Percentiles rank a stretch among this genome's conserved stretches.
Evolutionary conservation across 2,888 invertebrate species (phyloP).

Genomic region (Andrena minutula): DNA sequence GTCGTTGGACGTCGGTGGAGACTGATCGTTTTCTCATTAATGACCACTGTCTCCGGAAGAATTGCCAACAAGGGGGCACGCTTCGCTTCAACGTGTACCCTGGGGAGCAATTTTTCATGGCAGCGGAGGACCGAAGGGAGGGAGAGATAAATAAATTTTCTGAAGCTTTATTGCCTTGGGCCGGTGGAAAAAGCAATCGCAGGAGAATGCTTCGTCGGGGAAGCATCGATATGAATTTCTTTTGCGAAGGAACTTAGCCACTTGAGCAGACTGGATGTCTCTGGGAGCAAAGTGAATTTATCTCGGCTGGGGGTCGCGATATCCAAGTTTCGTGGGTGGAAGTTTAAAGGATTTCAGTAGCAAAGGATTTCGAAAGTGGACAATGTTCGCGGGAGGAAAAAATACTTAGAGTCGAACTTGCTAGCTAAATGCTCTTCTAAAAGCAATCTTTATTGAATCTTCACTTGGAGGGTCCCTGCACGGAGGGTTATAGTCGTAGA

Average conservation of each 20-base stretch:
- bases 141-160: constrained; percentile 18
- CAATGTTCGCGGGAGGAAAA: too few relatives aligned
- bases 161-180: constrained; percentile 48
- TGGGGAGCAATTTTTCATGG: constrained; percentile 34
- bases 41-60: not conserved
- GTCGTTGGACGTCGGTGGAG: not conserved
- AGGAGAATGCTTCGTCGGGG: constrained; percentile 22
- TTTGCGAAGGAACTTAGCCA: constrained; percentile 20
- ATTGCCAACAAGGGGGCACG: not conserved
- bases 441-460: not conserved
- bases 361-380: not conserved
- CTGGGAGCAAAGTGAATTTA: not conserved
- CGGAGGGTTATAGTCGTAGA: not conserved
- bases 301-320: constrained; percentile 5
- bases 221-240: constrained; percentile 50
- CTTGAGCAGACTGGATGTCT: constrained; percentile 5
- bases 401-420: too few relatives aligned
- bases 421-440: not conserved
- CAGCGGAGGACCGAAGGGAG: not conserved
- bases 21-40: not conserved
- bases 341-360: not conserved
- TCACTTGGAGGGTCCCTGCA: constrained; percentile 8
- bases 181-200: not conserved
- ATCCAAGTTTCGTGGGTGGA: not conserved
- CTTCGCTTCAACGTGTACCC: not conserved